Evolutionary conservation across 2,797 vertebrate species (phyloP).

Genomic region (Anguilla obscura): DNA sequence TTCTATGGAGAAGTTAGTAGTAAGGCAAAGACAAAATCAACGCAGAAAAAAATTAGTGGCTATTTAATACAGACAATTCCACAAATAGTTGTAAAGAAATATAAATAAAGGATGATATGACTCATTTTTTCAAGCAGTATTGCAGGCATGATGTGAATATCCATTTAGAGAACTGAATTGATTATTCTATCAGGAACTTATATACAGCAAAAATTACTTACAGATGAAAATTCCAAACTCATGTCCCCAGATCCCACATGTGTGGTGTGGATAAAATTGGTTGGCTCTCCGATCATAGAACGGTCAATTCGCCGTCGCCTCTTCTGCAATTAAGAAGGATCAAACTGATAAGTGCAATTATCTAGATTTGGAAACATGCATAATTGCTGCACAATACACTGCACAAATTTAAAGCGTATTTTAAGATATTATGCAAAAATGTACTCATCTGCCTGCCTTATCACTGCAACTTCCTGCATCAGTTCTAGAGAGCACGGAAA

Average conservation of each 20-base stretch:
- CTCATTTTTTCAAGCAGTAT: background rate
- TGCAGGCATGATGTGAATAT: background rate
- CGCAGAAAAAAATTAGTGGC: background rate
- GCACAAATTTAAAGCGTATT: background rate
- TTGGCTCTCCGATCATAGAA: slow-evolving; percentile 77
- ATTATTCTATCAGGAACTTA: background rate
- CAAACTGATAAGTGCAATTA: background rate
- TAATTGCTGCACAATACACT: background rate
- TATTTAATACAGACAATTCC: background rate
- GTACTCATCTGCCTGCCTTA: background rate
- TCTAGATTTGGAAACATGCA: background rate
- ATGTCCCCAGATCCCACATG: slow-evolving; percentile 74
- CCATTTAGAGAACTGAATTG: background rate
- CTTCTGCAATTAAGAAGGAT: slow-evolving; percentile 59
- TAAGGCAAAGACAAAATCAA: background rate
- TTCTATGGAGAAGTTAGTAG: background rate
- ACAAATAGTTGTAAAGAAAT: background rate
- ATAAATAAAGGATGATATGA: background rate
- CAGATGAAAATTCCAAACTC: slow-evolving; percentile 58
- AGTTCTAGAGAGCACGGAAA: background rate
- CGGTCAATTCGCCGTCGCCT: slow-evolving; percentile 70
- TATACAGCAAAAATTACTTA: slow-evolving; percentile 53
- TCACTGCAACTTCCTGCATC: background rate
- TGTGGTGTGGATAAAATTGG: slow-evolving; percentile 76
- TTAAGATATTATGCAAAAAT: background rate